Conservation (phyloP, 2,113 vertebrate genomes). For the Cavia porcellus region DNA sequence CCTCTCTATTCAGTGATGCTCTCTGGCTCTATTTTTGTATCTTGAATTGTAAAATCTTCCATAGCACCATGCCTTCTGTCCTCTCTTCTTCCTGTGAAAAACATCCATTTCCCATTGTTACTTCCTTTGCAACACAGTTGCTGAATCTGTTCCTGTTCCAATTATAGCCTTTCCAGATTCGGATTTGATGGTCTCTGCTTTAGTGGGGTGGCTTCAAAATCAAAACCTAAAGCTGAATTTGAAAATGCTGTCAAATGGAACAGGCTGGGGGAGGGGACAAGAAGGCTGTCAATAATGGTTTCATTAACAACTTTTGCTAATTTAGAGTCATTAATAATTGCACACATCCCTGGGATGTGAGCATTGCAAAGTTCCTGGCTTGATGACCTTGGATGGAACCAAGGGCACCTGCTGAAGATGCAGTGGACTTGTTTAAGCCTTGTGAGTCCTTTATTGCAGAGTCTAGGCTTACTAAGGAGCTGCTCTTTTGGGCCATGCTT, state of each 20-base stretch:
- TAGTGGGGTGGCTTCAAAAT: not conserved
- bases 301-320: not conserved
- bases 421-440: not conserved
- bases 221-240: not conserved
- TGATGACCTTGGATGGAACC: too few relatives aligned
- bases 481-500: not conserved
- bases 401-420: not conserved
- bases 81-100: too few relatives aligned
- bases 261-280: not conserved
- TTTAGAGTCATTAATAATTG: too few relatives aligned
- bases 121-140: too few relatives aligned
- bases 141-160: not conserved
- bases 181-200: not conserved
- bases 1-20: not conserved
- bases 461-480: not conserved
- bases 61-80: rapidly evolving
- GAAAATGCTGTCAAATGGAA: not conserved
- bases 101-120: not conserved
- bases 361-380: too few relatives aligned
- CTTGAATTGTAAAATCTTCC: too few relatives aligned
- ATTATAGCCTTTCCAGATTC: not conserved
- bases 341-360: not conserved
- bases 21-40: too few relatives aligned
- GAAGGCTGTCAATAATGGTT: too few relatives aligned
- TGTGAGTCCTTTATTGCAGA: not conserved